Conservation (phyloP, 2,113 vertebrate species). For the Stegostoma tigrinum region DNA sequence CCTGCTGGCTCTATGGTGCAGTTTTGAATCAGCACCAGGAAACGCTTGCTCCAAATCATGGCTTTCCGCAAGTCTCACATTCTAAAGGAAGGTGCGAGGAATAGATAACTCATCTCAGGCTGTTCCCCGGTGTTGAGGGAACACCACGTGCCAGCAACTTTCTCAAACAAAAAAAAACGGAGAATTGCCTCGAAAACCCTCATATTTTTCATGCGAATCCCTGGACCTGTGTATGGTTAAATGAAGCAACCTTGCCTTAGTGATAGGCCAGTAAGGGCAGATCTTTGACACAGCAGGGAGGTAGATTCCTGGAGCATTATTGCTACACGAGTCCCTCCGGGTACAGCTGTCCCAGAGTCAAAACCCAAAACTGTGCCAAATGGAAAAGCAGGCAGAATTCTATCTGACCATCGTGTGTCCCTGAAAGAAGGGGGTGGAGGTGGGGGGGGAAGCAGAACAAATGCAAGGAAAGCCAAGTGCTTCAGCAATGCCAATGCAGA, state of each 20-base stretch:
- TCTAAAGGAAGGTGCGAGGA: not conserved
- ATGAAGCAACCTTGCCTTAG: not conserved
- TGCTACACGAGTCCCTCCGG: not conserved
- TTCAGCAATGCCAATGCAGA: not conserved
- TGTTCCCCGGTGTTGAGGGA: not conserved
- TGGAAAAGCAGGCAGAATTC: not conserved
- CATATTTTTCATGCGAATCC: not conserved
- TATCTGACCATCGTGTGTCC: not conserved
- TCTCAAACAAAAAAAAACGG: not conserved
- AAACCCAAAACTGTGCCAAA: not conserved
- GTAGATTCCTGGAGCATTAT: too few species aligned
- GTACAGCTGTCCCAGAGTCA: not conserved
- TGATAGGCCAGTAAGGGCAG: not conserved
- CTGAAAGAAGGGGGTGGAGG: not conserved
- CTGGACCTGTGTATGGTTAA: not conserved
- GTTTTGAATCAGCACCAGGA: not conserved
- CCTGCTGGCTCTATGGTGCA: not conserved
- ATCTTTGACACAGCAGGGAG: not conserved
- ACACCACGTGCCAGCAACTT: not conserved
- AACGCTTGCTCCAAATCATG: not conserved
- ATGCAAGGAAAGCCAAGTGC: not conserved
- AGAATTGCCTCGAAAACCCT: too few species aligned
- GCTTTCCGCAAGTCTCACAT: not conserved
- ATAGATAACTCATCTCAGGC: not conserved
- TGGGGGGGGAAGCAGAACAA: not conserved